Evolutionary conservation across 2,113 vertebrate species (phyloP).

Genomic region (Ibidorhyncha struthersii): DNA sequence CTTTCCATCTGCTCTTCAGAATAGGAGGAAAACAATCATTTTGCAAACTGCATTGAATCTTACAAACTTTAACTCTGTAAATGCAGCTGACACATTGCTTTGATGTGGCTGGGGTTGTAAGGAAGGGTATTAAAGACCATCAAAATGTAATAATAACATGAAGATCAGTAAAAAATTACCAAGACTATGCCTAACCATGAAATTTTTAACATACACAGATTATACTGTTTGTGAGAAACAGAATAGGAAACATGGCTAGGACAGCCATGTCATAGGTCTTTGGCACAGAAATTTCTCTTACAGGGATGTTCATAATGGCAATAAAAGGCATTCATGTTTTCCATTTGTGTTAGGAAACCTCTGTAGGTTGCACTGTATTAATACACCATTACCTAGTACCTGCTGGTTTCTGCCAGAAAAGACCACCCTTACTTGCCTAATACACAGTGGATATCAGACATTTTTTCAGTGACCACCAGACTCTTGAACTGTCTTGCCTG

Average conservation of each 20-base stretch:
- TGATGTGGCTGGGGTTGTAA: neutral
- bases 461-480: neutral
- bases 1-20: neutral
- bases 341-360: neutral
- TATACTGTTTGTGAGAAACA: neutral
- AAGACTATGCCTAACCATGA: neutral
- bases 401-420: neutral
- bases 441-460: neutral
- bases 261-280: neutral
- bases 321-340: neutral
- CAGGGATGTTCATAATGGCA: neutral
- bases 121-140: neutral
- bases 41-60: neutral
- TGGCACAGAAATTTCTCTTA: neutral
- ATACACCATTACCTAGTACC: neutral
- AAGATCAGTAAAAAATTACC: neutral
- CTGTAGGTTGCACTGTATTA: neutral
- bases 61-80: neutral
- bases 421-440: neutral
- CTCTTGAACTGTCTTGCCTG: neutral
- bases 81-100: neutral
- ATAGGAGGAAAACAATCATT: neutral
- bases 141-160: neutral
- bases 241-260: neutral
- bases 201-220: neutral